phyloP scores from a whole-genome alignment of 2,888 invertebrate genomes.

The Papilio protenor region DNA sequence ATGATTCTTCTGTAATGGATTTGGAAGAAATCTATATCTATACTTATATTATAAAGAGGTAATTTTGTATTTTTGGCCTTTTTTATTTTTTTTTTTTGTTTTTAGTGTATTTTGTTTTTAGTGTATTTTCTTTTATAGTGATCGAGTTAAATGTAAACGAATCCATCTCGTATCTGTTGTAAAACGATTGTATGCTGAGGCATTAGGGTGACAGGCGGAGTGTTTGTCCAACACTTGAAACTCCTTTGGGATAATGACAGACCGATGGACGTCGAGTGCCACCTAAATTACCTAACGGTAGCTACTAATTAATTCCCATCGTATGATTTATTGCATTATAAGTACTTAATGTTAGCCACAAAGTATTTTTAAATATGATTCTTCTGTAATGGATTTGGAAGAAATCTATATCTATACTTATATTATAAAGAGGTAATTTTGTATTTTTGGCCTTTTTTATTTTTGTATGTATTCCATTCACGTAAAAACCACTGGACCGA shows the following conservation, averaged over 20 bases:
- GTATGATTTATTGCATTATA: constrained; percentile 30
- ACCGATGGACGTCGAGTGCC: constrained; percentile 53
- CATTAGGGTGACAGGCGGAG: constrained; percentile 53
- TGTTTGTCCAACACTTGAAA: constrained; percentile 72
- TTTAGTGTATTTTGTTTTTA: no score
- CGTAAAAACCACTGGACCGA: no score
- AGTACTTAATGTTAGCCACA: background rate
- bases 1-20: background rate
- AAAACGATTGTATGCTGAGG: constrained; percentile 40
- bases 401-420: no score
- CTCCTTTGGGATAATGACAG: constrained; percentile 75
- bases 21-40: no score
- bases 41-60: no score
- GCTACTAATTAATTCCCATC: constrained; percentile 67
- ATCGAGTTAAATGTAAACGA: background rate
- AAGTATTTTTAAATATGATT: background rate
- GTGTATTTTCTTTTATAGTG: background rate
- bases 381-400: no score
- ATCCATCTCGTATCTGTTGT: constrained; percentile 1
- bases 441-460: no score
- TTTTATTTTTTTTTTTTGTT: no score
- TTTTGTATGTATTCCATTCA: no score
- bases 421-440: no score
- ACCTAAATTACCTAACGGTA: constrained; percentile 58
- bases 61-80: no score